Base-by-base conservation (phyloP, 1,140 invertebrate species). In the Heliconius eleuchia region DNA sequence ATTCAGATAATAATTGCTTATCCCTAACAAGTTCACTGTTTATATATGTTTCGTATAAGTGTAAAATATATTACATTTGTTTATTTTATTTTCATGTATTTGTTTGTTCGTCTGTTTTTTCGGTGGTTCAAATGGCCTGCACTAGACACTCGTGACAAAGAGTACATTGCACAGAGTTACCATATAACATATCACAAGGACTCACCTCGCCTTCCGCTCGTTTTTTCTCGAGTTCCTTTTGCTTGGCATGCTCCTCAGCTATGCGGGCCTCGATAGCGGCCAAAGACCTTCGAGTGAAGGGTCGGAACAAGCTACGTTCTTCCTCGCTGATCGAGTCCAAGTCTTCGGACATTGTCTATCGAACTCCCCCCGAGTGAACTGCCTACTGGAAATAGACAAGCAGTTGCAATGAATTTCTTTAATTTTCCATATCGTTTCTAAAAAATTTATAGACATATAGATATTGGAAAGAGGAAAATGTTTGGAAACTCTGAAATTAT, bases 281-380 rank as follows among this genome's bases (percentile, higher is more conserved):
- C 95, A 99, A 96, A 95, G 98, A 99, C 96, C 99, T 98, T 95
- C 98, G 96, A 94, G 98, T 99, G 96, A 99, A 99, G 96, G 98
- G 98, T 97, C 97, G 97, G 97, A 99, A 99, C 96, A 98, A 96
- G 96, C 97, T 97, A 96, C 96, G 97, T 97, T 98, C 97, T 97
- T 98, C 97, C 97, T 97, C 97, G 96, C 97, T 97, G 96, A 97
- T 96, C 95, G 97, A 97, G 96, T 97, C 96, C 96, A 96, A 98
- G 96, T 96, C 96, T 96, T 97, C 97, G 96, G 97, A 98, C 97
- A 98, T 98, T 96, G 95, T 96, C 95, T 96, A 96, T 94, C 90
- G 93, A 94, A 94, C 94, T 94, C 94, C 92, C 93, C 89, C 92
- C 92, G 91, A 95, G 94, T 93, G 88, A 94, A 94, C 93, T 91